Evolutionary conservation across 2,113 vertebrate genomes (phyloP).

Genomic region (Cyrtonyx montezumae): DNA sequence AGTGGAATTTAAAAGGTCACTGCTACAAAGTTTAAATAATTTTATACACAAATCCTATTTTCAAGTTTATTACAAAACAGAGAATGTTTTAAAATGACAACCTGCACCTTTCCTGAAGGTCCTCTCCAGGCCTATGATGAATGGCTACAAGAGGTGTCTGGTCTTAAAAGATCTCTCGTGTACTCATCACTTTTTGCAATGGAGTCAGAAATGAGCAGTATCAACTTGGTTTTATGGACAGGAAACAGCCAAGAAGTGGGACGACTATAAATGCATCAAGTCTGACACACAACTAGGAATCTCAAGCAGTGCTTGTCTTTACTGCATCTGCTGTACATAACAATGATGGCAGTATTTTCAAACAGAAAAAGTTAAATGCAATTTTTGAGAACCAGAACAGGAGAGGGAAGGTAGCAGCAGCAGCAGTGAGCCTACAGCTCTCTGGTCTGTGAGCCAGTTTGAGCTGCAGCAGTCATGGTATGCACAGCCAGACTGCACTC

Average conservation of each 20-base stretch:
- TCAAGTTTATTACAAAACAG: not conserved
- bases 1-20: not conserved
- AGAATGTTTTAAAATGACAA: not conserved
- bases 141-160: not conserved
- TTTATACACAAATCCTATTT: not conserved
- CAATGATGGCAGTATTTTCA: not conserved
- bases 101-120: not conserved
- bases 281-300: not conserved
- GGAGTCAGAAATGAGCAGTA: not conserved
- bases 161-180: not conserved
- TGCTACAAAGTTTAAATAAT: not conserved
- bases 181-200: rapidly evolving
- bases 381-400: not conserved
- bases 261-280: not conserved
- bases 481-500: not conserved
- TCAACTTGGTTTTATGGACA: not conserved
- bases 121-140: not conserved
- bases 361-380: not conserved
- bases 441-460: not conserved
- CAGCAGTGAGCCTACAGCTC: not conserved
- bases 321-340: not conserved
- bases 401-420: not conserved
- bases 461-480: not conserved
- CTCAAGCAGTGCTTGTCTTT: not conserved
- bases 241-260: not conserved